phyloP scores from a whole-genome alignment of 2,113 vertebrate species.

The Patagioenas fasciata region DNA sequence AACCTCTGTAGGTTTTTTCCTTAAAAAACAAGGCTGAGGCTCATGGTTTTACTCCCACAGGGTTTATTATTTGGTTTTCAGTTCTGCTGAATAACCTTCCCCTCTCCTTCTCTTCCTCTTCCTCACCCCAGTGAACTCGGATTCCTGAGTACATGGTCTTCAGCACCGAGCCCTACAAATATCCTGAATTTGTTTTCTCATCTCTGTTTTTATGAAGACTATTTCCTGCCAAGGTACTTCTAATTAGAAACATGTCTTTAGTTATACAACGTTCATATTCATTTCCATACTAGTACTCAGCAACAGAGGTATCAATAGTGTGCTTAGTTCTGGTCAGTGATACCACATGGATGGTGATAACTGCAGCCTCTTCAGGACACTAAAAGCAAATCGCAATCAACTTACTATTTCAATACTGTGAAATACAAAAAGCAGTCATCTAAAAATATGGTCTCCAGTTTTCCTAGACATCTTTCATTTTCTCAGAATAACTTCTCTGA shows the following conservation, averaged over 20 bases:
- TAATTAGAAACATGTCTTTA: constrained; percentile 31
- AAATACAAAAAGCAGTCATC: background rate
- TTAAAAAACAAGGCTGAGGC: background rate
- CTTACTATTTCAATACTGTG: background rate
- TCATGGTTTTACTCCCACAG: background rate
- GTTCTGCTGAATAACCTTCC: background rate
- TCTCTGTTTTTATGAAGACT: background rate
- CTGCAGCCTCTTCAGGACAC: background rate
- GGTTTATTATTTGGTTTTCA: background rate
- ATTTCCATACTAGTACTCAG: background rate
- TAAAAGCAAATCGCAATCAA: background rate
- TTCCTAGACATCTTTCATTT: background rate
- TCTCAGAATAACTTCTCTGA: background rate
- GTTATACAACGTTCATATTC: background rate
- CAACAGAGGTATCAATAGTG: background rate
- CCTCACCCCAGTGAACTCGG: background rate
- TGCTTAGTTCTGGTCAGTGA: background rate
- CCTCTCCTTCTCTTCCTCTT: background rate
- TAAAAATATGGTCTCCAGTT: background rate
- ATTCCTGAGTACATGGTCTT: background rate
- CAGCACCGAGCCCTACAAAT: background rate
- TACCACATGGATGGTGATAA: background rate
- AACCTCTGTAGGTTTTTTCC: background rate
- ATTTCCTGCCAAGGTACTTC: constrained; percentile 7
- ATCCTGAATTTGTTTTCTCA: constrained; percentile 1